Evolutionary conservation across 1,140 invertebrate genomes (phyloP).

Genomic region (Drosophila grimshawi): DNA sequence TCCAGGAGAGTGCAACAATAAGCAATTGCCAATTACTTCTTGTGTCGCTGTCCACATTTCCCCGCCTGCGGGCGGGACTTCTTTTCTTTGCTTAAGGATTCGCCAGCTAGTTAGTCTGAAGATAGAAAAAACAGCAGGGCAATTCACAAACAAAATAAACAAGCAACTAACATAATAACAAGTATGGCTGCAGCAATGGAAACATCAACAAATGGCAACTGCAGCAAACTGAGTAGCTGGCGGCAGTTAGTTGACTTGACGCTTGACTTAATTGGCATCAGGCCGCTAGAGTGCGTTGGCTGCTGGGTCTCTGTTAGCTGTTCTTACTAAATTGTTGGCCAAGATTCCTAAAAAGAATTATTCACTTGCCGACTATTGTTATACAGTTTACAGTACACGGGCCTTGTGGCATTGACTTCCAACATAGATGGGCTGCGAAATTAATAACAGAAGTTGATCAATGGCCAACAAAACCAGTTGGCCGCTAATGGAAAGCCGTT

Average conservation of each 20-base stretch:
- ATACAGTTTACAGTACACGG: conserved; percentile 2
- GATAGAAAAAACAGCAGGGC: conserved; percentile 29
- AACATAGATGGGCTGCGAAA: conserved; percentile 3
- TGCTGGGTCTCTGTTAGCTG: conserved; percentile 7
- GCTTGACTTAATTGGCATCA: conserved; percentile 71
- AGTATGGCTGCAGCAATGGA: conserved; percentile 34
- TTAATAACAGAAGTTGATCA: not conserved
- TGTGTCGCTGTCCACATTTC: not conserved
- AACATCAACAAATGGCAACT: conserved; percentile 56
- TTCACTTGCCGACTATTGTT: conserved; percentile 1
- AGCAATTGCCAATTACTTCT: not conserved
- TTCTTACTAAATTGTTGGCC: conserved; percentile 7
- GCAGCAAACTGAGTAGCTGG: conserved; percentile 46
- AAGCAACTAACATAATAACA: conserved; percentile 57
- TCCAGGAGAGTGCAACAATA: not conserved
- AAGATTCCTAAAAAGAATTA: conserved; percentile 2
- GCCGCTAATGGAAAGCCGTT: not conserved
- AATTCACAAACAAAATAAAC: conserved; percentile 69
- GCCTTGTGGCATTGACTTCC: not conserved
- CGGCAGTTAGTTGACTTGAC: conserved; percentile 72
- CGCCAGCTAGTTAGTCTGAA: conserved; percentile 36
- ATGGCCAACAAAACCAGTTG: not conserved
- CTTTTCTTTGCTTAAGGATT: conserved; percentile 44
- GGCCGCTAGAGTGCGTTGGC: not conserved
- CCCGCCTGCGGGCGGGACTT: not conserved